phyloP scores from a whole-genome alignment of 2,113 vertebrate genomes.

The Colaptes auratus region DNA sequence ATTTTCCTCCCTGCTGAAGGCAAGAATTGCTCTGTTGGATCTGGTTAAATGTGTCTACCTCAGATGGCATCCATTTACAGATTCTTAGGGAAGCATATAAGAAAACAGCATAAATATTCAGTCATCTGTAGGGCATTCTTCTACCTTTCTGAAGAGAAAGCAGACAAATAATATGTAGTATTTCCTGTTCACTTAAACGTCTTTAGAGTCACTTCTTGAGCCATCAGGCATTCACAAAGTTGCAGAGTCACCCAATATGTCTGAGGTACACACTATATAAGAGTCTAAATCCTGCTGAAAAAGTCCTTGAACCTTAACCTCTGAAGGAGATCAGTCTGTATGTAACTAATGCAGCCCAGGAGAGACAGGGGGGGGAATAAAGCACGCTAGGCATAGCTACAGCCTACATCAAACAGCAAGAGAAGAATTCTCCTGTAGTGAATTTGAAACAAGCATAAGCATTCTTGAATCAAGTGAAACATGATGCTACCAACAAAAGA shows the following conservation, averaged over 20 bases:
- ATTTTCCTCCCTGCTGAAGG: neutral
- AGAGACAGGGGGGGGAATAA: neutral
- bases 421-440: neutral
- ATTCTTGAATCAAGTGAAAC: neutral
- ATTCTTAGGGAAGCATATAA: neutral
- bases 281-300: neutral
- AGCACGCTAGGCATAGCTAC: neutral
- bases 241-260: neutral
- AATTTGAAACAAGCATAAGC: neutral
- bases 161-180: neutral
- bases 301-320: neutral
- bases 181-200: neutral
- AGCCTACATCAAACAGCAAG: neutral
- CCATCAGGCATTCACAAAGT: neutral
- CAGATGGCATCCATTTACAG: neutral
- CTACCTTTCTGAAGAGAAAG: neutral
- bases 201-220: neutral
- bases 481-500: neutral
- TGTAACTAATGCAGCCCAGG: neutral
- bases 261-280: accelerated
- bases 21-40: neutral
- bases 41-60: neutral
- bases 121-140: neutral
- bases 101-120: neutral
- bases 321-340: neutral